A percentile compares a stretch with the other conserved stretches of the same genome.
Evolutionary conservation across 2,113 vertebrate genomes (phyloP).

Genomic region (Tupaia chinensis): DNA sequence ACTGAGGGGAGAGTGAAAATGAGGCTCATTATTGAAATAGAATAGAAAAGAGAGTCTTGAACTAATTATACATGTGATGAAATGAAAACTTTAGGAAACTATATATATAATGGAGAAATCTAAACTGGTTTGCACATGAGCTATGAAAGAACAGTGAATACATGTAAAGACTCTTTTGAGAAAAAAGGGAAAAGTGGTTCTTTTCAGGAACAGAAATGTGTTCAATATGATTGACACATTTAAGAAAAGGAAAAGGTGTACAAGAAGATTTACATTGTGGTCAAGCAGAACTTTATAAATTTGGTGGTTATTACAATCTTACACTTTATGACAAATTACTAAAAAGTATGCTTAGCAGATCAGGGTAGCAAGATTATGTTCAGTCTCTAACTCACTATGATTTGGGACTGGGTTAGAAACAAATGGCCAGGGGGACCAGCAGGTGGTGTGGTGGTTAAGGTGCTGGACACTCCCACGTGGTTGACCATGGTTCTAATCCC

Average conservation of each 20-base stretch:
- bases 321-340: neutral
- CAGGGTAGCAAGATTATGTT: neutral
- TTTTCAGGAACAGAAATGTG: neutral
- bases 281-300: neutral
- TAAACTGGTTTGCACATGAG: neutral
- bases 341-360: neutral
- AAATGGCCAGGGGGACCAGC: neutral
- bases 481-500: no score
- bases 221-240: neutral
- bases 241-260: neutral
- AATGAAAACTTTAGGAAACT: neutral
- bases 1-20: neutral
- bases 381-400: neutral
- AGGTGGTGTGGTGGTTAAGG: no score
- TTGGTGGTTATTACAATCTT: neutral
- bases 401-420: neutral
- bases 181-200: neutral
- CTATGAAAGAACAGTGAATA: neutral
- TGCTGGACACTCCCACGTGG: no score
- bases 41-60: neutral
- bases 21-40: neutral
- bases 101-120: neutral
- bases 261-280: neutral
- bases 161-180: neutral
- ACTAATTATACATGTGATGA: neutral